These are phyloP conservation scores for Tiaroga cobitis DNA, from an alignment of 2,797 vertebrate species.

Conservation along the genomic window DNA sequence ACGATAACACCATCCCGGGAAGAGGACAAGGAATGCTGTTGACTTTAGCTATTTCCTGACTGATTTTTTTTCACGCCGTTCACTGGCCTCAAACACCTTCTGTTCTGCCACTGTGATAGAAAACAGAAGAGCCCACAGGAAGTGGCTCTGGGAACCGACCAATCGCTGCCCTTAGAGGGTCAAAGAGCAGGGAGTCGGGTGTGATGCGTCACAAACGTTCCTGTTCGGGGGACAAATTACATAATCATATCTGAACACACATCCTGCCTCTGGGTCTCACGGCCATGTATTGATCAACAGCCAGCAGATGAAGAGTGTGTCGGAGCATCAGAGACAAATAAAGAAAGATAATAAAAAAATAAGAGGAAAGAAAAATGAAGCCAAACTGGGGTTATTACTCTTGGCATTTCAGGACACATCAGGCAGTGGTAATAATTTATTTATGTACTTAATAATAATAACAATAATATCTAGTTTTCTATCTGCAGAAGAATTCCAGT, in stretches of 20 bases:
- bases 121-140: conserved; percentile 43
- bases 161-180: neutral
- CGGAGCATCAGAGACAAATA: neutral
- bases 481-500: neutral
- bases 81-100: conserved; percentile 7
- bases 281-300: conserved; percentile 7
- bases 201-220: conserved; percentile 2
- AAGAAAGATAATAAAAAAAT: neutral
- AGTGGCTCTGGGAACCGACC: neutral
- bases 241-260: conserved; percentile 40
- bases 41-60: conserved; percentile 51
- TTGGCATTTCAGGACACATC: neutral
- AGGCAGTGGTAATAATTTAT: neutral
- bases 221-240: conserved; percentile 14
- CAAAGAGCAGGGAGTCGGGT: conserved; percentile 7
- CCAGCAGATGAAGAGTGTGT: neutral
- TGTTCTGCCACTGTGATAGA: neutral
- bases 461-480: neutral
- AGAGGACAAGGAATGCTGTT: conserved; percentile 40
- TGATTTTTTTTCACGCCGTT: conserved; percentile 30
- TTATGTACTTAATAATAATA: neutral
- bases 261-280: conserved; percentile 25
- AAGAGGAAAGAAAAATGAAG: neutral
- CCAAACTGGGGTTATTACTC: neutral
- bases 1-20: conserved; percentile 49